Evolutionary conservation across 2,888 invertebrate genomes (phyloP).

Genomic region (Leptinotarsa juncta): DNA sequence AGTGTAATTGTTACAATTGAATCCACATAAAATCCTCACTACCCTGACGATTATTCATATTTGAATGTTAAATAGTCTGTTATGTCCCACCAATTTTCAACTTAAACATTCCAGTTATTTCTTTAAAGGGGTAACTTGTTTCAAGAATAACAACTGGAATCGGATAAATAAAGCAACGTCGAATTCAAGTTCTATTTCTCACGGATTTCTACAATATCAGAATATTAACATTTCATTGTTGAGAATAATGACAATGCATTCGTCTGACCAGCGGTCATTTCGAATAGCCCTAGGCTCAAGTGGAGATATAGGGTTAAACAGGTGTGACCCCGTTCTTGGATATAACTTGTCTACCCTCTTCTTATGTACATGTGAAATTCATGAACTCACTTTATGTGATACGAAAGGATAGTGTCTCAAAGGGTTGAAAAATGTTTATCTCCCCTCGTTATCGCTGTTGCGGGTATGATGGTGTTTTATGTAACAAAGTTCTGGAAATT

Average conservation of each 20-base stretch:
- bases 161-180: background rate
- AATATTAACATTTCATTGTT: conserved; percentile 15
- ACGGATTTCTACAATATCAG: conserved; percentile 23
- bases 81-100: conserved; percentile 1
- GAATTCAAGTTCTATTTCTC: conserved; percentile 14
- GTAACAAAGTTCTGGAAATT: no score
- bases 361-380: conserved; percentile 24
- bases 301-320: conserved; percentile 36
- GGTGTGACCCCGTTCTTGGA: conserved; percentile 36
- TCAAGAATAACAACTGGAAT: conserved; percentile 12
- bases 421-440: background rate
- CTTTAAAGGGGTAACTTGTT: conserved; percentile 3
- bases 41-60: background rate
- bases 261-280: conserved; percentile 37
- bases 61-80: background rate
- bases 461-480: background rate
- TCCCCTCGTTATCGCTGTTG: background rate
- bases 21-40: background rate
- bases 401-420: conserved; percentile 1
- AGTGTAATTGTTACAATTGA: background rate
- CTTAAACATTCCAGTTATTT: conserved; percentile 9
- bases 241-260: conserved; percentile 24
- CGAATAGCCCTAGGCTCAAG: conserved; percentile 27
- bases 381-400: conserved; percentile 21
- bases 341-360: conserved; percentile 39